These are phyloP conservation scores for Andrena hattorfiana DNA, from an alignment of 2,888 invertebrate genomes.

Conservation along the genomic window DNA sequence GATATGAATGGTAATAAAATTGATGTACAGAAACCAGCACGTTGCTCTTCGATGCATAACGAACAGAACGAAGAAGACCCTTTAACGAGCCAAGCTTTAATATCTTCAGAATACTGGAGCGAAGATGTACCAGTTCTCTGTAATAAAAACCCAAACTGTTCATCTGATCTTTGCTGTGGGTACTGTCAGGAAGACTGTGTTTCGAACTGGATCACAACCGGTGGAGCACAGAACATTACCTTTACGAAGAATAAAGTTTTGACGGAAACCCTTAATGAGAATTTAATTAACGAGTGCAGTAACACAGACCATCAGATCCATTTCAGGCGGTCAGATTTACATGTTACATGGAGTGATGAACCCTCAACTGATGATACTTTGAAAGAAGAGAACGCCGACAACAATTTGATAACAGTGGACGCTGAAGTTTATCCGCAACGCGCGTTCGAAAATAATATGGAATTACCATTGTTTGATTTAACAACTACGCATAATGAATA, in stretches of 20 bases:
- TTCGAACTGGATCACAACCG: slow-evolving; percentile 1
- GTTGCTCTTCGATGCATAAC: background rate
- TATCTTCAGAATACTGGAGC: background rate
- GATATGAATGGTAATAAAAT: slow-evolving; percentile 46
- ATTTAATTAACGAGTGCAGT: background rate
- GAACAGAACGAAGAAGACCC: background rate
- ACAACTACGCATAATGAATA: background rate
- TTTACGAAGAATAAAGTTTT: background rate
- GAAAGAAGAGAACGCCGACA: background rate
- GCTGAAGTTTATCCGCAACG: background rate
- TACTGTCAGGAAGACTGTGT: slow-evolving; percentile 7
- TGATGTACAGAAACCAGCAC: background rate
- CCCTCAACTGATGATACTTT: background rate
- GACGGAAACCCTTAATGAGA: background rate
- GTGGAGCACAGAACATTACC: background rate
- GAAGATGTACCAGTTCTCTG: background rate
- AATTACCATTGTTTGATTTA: background rate
- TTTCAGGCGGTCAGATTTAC: background rate
- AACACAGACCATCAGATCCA: background rate
- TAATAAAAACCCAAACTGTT: background rate
- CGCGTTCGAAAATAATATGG: background rate
- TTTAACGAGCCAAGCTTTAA: background rate
- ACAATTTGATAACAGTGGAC: background rate
- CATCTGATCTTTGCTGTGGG: slow-evolving; percentile 15
- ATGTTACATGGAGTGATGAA: background rate